Base-by-base conservation (phyloP, 2,113 vertebrate genomes). In the Porphyrio hochstetteri region DNA sequence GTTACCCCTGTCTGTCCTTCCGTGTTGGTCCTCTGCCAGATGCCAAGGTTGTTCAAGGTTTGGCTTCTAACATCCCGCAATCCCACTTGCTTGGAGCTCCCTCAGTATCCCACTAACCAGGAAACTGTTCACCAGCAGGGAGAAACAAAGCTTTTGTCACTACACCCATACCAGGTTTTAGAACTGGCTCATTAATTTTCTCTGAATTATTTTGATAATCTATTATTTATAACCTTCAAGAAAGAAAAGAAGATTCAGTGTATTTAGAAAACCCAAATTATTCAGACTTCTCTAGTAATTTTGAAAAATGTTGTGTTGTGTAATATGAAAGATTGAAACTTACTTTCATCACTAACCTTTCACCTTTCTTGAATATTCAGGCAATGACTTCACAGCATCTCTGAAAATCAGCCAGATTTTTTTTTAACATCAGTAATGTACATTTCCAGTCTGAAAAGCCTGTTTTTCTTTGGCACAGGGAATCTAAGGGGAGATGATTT, bases 21-120 rank as follows among this genome's bases (percentile, higher is more conserved):
- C 71, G 38, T 23, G 33, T 63, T 71, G 33, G 64, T 89, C 83
- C 82, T 74, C 35, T 0, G n/a, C 46, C 86, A 92, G 83, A 88
- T 46, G 53, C 44, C 82, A 81, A 86, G 65, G 42, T 77, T 93
- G 46, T 78, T 86, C 85, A 83, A 94, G 65, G 93, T 74, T 96
- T 86, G 70, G 9, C 55, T 92, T 76, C 60, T 60, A 60, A 78
- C 44, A 67, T 70, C 53, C 92, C 65, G 36, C 56, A 36, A 88
- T 92, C 82, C 52, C 21, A 16, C 69, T 88, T 35, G 8, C 31
- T 60, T 46, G 55, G 68, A 89, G 84, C 56, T 95, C 86, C 72
- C 38, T 44, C 11, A 10, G 33, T 84, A 38, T 91, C 81, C 70
- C 74, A 55, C 65, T 40, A 92, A 79, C 52, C 74, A 91, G 67